phyloP scores from a whole-genome alignment of 2,113 vertebrate species.

The Chrysochloris asiatica region DNA sequence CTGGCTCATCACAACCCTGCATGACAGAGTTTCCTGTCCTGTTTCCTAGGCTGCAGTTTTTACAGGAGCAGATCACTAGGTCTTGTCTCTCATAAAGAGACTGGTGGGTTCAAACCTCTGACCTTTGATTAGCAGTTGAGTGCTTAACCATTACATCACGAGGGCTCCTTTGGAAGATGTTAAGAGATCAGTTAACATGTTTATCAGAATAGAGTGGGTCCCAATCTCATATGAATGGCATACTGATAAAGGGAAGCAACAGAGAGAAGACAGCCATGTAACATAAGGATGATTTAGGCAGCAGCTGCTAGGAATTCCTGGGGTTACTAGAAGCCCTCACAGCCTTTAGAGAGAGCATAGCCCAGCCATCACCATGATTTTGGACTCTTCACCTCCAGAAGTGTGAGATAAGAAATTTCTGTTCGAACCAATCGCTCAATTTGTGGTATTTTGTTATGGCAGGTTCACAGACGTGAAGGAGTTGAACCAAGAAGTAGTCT shows the following conservation, averaged over 20 bases:
- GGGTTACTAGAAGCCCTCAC: background rate
- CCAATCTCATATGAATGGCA: too few species aligned
- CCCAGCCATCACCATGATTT: background rate
- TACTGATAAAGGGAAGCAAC: too few species aligned
- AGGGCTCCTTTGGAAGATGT: background rate
- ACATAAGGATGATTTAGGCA: background rate
- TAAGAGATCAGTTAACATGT: background rate
- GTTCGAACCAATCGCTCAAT: too few species aligned
- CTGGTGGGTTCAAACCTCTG: background rate
- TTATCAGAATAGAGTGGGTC: background rate
- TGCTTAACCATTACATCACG: background rate
- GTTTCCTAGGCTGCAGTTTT: background rate
- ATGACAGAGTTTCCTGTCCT: too few species aligned
- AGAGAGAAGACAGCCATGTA: background rate
- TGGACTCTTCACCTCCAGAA: background rate
- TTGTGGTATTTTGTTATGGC: too few species aligned
- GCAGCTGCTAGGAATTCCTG: background rate
- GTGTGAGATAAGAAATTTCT: background rate
- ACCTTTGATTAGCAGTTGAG: background rate
- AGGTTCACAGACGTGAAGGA: background rate
- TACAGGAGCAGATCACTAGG: background rate
- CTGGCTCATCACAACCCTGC: background rate
- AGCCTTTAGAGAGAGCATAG: background rate
- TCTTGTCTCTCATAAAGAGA: too few species aligned
- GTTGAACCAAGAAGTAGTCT: background rate